Base-by-base conservation (phyloP, 1,140 invertebrate species). In the Lineus longissimus region DNA sequence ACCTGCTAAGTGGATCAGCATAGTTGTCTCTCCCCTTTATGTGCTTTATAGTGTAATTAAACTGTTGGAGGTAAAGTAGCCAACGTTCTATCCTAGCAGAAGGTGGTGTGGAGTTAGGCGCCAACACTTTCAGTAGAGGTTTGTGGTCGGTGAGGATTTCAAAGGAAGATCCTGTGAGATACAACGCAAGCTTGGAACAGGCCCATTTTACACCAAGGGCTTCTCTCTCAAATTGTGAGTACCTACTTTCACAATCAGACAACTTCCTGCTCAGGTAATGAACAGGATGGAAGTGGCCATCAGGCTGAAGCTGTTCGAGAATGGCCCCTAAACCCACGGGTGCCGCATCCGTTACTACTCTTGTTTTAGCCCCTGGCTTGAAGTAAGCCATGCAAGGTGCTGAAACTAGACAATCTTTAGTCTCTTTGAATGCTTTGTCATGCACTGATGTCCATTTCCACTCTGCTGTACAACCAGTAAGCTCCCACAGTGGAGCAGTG, bases 1-100 rank as follows among this genome's bases (percentile, higher is more conserved):
- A n/a, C 6, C 47, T 4, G n/a, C 19, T 23, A 9, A 51, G 47
- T 27, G 47, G 6, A 55, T 62, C 60, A 6, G 23, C 70, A 9
- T n/a, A n/a, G n/a, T n/a, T n/a, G n/a, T 33, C 9, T 23, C 36
- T 56, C 23, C 66, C 64, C 15, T 31, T 36, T 0, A 64, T 67
- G 31, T 73, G 55, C 11, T 51, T 58, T 9, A 73, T 63, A 15
- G 54, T 66, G 60, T 29, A 62, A 27, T 29, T 30, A 41, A 54
- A 62, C 55, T 62, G 60, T 30, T 62, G 60, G 22, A 62, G 30
- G 47, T 27, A 31, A 25, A 62, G 23, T 17, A 62, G 6, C 45
- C 47, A 62, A 17, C 60, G 45, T 23, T 62, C 60, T 25, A 62
- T 25, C 11, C 47, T 27, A 2, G 60, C 43, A 1, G 41, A 54